phyloP scores from a whole-genome alignment of 2,888 invertebrate genomes.

The Lymantria dispar region DNA sequence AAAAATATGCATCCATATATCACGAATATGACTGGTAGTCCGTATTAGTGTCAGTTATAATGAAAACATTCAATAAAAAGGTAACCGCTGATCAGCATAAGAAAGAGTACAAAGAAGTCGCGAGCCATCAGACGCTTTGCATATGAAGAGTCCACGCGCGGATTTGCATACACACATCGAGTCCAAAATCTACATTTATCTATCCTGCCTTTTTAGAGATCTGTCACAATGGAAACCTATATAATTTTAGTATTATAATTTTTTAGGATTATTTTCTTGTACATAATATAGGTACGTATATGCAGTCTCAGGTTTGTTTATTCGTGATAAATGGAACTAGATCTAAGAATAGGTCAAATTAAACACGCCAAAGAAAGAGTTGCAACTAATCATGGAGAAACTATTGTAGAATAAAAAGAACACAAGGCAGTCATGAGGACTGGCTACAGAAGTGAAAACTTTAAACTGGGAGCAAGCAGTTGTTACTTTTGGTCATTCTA shows the following conservation, averaged over 20 bases:
- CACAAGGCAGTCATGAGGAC: too few species aligned
- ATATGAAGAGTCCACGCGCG: slow-evolving; percentile 79
- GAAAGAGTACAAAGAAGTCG: slow-evolving; percentile 57
- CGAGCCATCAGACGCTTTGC: slow-evolving; percentile 66
- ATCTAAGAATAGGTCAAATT: too few species aligned
- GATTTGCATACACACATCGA: slow-evolving; percentile 70
- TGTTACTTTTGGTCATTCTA: too few species aligned
- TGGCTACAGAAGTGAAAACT: too few species aligned
- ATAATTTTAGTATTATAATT: slow-evolving; percentile 21
- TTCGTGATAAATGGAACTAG: too few species aligned
- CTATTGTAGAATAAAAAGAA: too few species aligned
- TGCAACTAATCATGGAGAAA: too few species aligned
- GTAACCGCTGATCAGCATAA: slow-evolving; percentile 54
- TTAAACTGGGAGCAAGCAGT: too few species aligned
- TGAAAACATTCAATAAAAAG: slow-evolving; percentile 39
- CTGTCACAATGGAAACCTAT: not conserved
- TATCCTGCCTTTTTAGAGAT: slow-evolving; percentile 41
- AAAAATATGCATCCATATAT: slow-evolving; percentile 12
- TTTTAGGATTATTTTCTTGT: slow-evolving; percentile 15
- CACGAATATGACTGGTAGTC: slow-evolving; percentile 1
- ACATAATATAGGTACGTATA: not conserved
- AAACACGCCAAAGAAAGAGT: too few species aligned
- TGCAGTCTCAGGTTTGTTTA: too few species aligned
- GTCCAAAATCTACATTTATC: slow-evolving; percentile 64
- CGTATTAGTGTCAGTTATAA: slow-evolving; percentile 25